Evolutionary conservation across 1,140 invertebrate species (phyloP).

Genomic region (Dufourea novaeangliae): DNA sequence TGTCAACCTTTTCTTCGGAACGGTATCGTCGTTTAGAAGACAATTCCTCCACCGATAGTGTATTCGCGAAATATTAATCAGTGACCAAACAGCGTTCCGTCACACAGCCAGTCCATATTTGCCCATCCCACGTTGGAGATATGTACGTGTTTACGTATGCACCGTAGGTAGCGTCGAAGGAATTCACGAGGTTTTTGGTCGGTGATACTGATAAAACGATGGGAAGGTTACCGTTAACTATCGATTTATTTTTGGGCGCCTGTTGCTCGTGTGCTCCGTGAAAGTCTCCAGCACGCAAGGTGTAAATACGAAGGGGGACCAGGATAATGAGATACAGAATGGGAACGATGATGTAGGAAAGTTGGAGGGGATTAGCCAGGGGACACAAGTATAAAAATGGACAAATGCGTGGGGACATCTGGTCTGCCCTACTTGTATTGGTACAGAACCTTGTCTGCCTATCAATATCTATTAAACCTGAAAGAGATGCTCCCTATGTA

Average conservation of each 20-base stretch:
- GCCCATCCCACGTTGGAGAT: too few species aligned
- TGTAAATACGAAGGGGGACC: not conserved
- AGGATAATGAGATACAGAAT: not conserved
- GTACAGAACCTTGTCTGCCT: too few species aligned
- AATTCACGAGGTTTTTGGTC: constrained; percentile 2
- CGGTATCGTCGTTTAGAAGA: not conserved
- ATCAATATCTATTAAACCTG: too few species aligned
- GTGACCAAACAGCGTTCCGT: too few species aligned
- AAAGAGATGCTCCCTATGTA: too few species aligned
- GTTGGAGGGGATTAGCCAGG: too few species aligned
- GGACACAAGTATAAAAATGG: not conserved
- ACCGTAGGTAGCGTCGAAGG: not conserved
- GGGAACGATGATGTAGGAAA: not conserved
- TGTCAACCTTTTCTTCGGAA: not conserved
- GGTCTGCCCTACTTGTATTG: too few species aligned
- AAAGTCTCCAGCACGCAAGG: not conserved
- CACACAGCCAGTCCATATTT: constrained; percentile 14
- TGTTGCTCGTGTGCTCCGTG: constrained; percentile 9
- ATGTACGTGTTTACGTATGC: constrained; percentile 26
- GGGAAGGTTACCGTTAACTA: not conserved
- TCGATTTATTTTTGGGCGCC: not conserved
- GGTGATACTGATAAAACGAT: not conserved
- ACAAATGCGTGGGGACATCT: not conserved
- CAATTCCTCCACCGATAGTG: too few species aligned
- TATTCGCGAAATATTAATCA: too few species aligned